Evolutionary conservation across 1,140 invertebrate species (phyloP), one percentile per base, ranked within the genome.

Genomic region (Pantala flavescens): DNA sequence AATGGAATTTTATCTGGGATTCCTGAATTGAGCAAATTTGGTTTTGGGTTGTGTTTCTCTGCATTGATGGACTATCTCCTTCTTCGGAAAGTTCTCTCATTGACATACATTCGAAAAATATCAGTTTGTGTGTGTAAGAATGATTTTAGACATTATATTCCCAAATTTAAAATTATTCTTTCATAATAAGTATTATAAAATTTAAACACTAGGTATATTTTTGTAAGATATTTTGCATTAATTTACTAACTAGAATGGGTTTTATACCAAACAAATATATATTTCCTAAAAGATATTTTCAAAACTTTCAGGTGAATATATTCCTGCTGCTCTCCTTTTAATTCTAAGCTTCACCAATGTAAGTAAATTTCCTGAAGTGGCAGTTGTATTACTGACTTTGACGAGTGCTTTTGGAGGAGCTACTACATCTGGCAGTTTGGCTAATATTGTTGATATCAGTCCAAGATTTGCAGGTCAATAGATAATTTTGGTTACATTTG

Each of bases 381-480:
- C 77, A 24, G 72, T 77, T 14, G 23, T 72, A 10, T 23, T 78
- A 19, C 24, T 77, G 0, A 36, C 71, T 2, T 19, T 73, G 24
- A 42, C 76, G 14, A 70, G n/a, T 71, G 71, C 77, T 14, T 55
- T 75, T 24, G 73, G 74, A 14, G 77, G 75, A 36, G 77, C 77
- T 3, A 76, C 72, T 70, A 74, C 77, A 9, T 77, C 77, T 11
- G 77, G 77, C 12, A 76, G 72, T 71, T 70, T 78, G 42, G 70
- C 77, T 23, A 78, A 78, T 74, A 76, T 77, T 70, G 74, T 78
- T 21, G 77, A 78, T 72, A 74, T 78, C 73, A 76, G 74, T 74
- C 77, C 77, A 12, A 77, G 75, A 43, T 75, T 74, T 78, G 77
- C 77, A 43, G 77, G 77, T 74, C 19, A 49, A 42, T 49, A 19